Base-by-base conservation (phyloP, 2,797 vertebrate genomes). In the Tenualosa ilisha region DNA sequence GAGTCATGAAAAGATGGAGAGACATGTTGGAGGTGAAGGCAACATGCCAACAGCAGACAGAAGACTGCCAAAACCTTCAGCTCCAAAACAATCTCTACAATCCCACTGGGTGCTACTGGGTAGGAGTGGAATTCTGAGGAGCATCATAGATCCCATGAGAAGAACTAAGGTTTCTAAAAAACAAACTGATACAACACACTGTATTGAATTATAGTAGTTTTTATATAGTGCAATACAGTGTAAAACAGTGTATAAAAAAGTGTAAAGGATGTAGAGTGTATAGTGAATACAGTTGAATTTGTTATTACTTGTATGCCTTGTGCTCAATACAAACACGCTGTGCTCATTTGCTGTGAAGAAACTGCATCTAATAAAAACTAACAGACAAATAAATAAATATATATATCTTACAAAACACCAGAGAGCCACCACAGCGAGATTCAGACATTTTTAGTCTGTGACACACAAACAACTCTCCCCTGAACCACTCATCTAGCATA, bases 391-490 rank as follows among this genome's bases (percentile, higher is more conserved):
- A 61, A n/a, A 63, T 56, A 56, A 17, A 20, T 24, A 24, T 24
- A 63, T 24, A 63, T 9, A 63, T 56, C 54, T 56, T 56, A 31
- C 40, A 79, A 20, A 79, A 22, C 72, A 43, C 15, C 37, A 43
- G 72, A 40, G 37, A 43, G 43, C 17, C 8, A 46, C 24, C 8
- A 22, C n/a, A 24, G 72, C 46, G 72, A 20, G 15, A 46, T 79
- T 17, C 17, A 79, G 72, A 79, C 72, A 79, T 79, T 43, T 46
- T 9, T 6, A 9, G 72, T 46, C 20, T 46, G 68, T 43, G 72
- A 40, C 40, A 79, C 13, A 79, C 40, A 79, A 79, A 79, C 72
- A 79, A 40, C 37, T 3, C 72, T 79, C 72, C 40, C 72, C 72
- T 17, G 53, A 75, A 37, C 20, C 37, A 22, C 40, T 20, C n/a